Percentiles rank a stretch among this genome's conserved stretches.
phyloP scores from a whole-genome alignment of 2,113 vertebrate genomes.

The Prunella fulvescens region DNA sequence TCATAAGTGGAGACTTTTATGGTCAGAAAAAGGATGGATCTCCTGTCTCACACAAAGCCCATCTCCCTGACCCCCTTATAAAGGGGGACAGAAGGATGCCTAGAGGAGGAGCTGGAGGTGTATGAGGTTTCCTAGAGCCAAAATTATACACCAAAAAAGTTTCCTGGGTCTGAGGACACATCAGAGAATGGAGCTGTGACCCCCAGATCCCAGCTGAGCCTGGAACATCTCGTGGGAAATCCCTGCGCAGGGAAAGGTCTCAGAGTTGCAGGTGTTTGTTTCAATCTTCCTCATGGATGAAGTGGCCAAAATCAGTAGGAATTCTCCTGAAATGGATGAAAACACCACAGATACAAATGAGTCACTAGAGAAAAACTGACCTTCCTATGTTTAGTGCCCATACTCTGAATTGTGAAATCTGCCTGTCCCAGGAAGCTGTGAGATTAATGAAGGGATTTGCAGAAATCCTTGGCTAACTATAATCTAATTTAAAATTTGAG shows the following conservation, averaged over 20 bases:
- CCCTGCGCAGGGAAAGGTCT: not conserved
- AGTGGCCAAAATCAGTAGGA: not conserved
- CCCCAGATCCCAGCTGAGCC: not conserved
- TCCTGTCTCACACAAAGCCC: not conserved
- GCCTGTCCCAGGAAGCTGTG: not conserved
- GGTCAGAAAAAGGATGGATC: not conserved
- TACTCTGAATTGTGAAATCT: not conserved
- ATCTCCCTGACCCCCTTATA: rapidly evolving
- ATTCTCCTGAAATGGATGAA: not conserved
- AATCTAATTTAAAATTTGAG: not conserved
- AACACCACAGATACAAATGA: not conserved
- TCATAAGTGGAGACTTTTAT: not conserved
- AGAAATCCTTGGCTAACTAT: not conserved
- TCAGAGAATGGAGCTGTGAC: not conserved
- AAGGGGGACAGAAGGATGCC: not conserved
- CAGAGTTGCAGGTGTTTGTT: not conserved
- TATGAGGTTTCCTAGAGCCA: not conserved
- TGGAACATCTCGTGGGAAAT: not conserved
- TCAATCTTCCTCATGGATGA: not conserved
- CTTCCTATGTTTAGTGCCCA: not conserved
- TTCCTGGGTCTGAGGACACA: not conserved
- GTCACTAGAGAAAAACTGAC: not conserved
- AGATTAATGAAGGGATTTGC: not conserved
- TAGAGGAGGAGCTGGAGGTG: not conserved
- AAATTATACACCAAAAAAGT: not conserved